These are phyloP conservation scores for Danionella cerebrum DNA, from an alignment of 2,113 vertebrate genomes.

Conservation along the genomic window DNA sequence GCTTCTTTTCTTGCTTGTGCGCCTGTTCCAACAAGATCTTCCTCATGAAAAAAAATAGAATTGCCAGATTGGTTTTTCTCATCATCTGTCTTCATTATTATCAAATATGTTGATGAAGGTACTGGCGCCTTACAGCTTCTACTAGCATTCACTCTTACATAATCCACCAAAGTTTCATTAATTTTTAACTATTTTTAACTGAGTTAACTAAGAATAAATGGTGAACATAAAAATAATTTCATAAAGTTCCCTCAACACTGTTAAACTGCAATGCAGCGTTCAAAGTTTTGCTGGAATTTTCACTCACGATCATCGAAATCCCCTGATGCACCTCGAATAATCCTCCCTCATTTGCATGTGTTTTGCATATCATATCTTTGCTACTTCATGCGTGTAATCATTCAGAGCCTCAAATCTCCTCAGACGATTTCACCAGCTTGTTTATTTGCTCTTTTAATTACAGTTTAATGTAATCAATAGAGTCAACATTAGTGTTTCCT, in stretches of 20 bases:
- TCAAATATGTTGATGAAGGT: no score
- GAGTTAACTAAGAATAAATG: no score
- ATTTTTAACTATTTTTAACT: no score
- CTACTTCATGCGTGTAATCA: conserved; percentile 47
- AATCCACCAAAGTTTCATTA: no score
- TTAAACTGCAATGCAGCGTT: background rate
- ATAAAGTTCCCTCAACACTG: no score
- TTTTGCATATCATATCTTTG: conserved; percentile 50
- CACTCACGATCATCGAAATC: conserved; percentile 48
- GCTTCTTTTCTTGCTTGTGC: background rate
- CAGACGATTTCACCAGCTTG: conserved; percentile 40
- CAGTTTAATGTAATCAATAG: conserved; percentile 57
- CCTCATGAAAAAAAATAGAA: no score
- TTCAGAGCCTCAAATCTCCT: conserved; percentile 35
- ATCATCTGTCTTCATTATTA: no score
- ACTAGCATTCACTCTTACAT: no score
- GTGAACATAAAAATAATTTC: no score
- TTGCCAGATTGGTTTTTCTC: no score
- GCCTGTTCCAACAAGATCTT: background rate
- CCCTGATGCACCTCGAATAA: conserved; percentile 59
- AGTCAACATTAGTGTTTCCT: conserved; percentile 55
- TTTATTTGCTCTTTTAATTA: conserved; percentile 38
- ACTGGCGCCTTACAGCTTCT: no score
- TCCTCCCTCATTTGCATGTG: conserved; percentile 55
- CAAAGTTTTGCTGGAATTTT: conserved; percentile 61